Conservation (phyloP, 2,888 invertebrate genomes). For the Cryptosula pallasiana region DNA sequence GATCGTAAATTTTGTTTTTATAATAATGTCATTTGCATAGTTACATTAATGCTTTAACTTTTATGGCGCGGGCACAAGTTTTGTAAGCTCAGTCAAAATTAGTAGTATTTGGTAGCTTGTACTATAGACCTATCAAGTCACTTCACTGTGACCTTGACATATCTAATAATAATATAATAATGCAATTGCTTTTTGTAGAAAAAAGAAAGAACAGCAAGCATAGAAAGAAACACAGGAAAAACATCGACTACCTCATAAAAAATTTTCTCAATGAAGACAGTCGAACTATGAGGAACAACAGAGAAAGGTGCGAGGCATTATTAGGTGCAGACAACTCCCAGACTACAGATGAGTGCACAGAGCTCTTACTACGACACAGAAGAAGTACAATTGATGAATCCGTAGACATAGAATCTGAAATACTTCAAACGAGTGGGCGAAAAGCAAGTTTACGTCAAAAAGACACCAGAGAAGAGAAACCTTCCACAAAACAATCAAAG, state of each 20-base stretch:
- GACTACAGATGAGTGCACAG: conserved; percentile 7
- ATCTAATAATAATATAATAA: too few relatives aligned
- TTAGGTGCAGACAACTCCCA: conserved; percentile 12
- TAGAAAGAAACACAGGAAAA: conserved; percentile 11
- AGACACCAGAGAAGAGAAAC: neutral
- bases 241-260: conserved; percentile 14
- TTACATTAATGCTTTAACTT: too few relatives aligned
- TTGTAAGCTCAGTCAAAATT: too few relatives aligned
- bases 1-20: too few relatives aligned
- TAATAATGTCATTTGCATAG: too few relatives aligned
- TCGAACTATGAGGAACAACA: neutral
- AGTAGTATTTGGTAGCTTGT: too few relatives aligned
- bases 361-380: neutral
- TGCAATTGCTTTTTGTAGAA: neutral
- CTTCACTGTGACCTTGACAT: too few relatives aligned
- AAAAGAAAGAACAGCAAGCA: conserved; percentile 3
- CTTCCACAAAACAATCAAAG: neutral
- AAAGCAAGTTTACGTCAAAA: neutral
- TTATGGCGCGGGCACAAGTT: too few relatives aligned
- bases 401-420: conserved; percentile 1
- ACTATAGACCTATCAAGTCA: too few relatives aligned
- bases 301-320: conserved; percentile 2
- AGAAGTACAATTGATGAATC: neutral
- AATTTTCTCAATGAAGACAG: conserved; percentile 21
- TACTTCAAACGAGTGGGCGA: neutral